phyloP scores from a whole-genome alignment of 2,797 vertebrate genomes.

The Lepus oiostolus region DNA sequence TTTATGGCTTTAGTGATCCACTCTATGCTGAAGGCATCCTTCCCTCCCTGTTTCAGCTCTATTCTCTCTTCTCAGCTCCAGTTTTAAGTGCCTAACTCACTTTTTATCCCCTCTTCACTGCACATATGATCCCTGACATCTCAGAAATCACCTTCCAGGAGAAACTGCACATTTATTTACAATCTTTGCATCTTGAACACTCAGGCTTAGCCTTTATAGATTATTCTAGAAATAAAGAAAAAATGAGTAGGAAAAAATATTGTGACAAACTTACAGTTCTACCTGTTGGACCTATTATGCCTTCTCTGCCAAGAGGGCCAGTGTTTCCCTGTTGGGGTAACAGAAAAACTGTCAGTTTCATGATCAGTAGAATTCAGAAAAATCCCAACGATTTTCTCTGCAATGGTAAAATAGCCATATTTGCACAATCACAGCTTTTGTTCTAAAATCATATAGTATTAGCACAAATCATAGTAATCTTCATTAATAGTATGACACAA shows the following conservation, averaged over 20 bases:
- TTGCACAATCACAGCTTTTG: neutral
- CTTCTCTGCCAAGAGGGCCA: slow-evolving; percentile 94
- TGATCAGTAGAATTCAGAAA: neutral
- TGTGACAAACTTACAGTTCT: slow-evolving; percentile 91
- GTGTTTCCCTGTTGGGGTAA: slow-evolving; percentile 92
- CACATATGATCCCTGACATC: neutral
- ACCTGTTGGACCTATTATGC: slow-evolving; percentile 93
- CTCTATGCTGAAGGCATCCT: neutral
- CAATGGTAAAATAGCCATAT: slow-evolving; percentile 12
- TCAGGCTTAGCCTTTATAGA: neutral
- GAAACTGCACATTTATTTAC: slow-evolving; percentile 25
- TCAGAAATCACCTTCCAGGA: neutral
- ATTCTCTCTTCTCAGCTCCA: neutral
- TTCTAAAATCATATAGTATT: neutral
- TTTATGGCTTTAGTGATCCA: neutral
- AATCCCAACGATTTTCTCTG: neutral
- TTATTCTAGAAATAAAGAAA: slow-evolving; percentile 39
- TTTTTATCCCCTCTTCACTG: neutral
- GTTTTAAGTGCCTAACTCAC: neutral
- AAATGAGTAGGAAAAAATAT: slow-evolving; percentile 8
- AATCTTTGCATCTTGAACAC: neutral
- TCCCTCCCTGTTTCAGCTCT: neutral
- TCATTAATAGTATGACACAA: neutral
- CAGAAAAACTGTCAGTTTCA: slow-evolving; percentile 64
- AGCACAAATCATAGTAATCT: slow-evolving; percentile 30